Evolutionary conservation across 2,888 invertebrate species (phyloP), one percentile per base, ranked within the genome.

Genomic region (Glaucopsyche alexis): DNA sequence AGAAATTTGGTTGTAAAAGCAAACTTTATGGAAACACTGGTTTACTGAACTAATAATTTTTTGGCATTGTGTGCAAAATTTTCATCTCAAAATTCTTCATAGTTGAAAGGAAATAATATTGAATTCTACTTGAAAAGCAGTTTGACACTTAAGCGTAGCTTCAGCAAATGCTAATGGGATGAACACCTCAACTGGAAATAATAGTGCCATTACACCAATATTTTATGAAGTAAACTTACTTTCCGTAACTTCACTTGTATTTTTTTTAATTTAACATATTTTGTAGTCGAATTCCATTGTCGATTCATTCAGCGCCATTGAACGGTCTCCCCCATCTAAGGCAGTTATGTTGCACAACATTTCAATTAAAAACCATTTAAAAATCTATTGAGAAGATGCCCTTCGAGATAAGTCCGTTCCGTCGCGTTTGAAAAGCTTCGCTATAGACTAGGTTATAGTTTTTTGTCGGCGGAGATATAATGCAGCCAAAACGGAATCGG

Each of bases 401-500:
- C 74, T 76, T 71, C 73, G 64, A 80, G 90, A 90, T 90, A 87
- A 87, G 84, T 77, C 76, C 75, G 78, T 16, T 45, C 19, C 45
- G 45, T 67, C 45, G 69, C 76, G 76, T 72, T 69, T 69, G 29
- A 11, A 49, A 69, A 29, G 66, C 40, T 1, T 66, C 42, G 55
- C 74, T 76, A 77, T 79, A 80, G 79, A 80, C 75, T 74, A 80
- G 77, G 74, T 78, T 78, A 72, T 75, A 79, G 77, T 79, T 84
- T 82, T 80, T 79, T 77, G 80, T 81, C 81, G 79, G 78, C 81
- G 79, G 78, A 77, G 77, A 81, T 82, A 81, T 80, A 81, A 84
- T 86, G 82, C 85, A 83, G 83, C 85, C 88, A 81, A 86, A 88
- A 84, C 85, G 83, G 81, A 83, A 74, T 78, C 77, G 82, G 83